A percentile compares a stretch with the other conserved stretches of the same genome.
Evolutionary conservation across 2,113 vertebrate species (phyloP).

Genomic region (Carettochelys insculpta): DNA sequence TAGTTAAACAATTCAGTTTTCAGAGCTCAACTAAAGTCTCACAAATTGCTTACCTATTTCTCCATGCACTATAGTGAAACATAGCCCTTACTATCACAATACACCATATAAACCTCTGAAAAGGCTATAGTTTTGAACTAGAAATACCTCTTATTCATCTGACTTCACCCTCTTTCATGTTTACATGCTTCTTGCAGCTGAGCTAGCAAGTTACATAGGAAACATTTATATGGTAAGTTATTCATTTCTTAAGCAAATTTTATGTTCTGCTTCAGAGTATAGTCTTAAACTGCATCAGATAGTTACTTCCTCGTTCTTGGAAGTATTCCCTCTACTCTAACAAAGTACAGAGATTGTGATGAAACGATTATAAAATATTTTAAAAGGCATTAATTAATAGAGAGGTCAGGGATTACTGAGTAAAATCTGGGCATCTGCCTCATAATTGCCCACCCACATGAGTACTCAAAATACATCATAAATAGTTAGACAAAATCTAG

Average conservation of each 20-base stretch:
- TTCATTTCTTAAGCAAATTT: conserved; percentile 60
- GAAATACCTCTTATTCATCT: conserved; percentile 44
- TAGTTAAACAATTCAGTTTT: not conserved
- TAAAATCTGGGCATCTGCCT: conserved; percentile 6
- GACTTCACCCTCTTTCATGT: conserved; percentile 39
- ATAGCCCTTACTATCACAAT: not conserved
- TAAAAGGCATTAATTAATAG: not conserved
- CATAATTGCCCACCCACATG: not conserved
- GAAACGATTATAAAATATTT: conserved; percentile 40
- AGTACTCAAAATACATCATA: conserved; percentile 2
- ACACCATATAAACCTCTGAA: not conserved
- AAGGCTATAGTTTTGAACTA: not conserved
- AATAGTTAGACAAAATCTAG: conserved; percentile 5
- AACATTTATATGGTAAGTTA: conserved; percentile 49
- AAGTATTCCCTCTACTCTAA: conserved; percentile 10
- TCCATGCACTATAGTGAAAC: not conserved
- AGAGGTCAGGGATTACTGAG: not conserved
- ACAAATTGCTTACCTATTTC: conserved; percentile 15
- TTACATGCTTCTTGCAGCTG: conserved; percentile 37
- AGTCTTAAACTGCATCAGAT: conserved; percentile 50
- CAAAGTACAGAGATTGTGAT: conserved; percentile 25
- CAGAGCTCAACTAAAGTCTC: not conserved
- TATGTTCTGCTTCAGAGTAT: conserved; percentile 42
- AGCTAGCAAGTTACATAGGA: conserved; percentile 49
- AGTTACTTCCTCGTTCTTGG: conserved; percentile 51